Conservation (phyloP, 1,140 invertebrate species). For the Caenorhabditis tropicalis region DNA sequence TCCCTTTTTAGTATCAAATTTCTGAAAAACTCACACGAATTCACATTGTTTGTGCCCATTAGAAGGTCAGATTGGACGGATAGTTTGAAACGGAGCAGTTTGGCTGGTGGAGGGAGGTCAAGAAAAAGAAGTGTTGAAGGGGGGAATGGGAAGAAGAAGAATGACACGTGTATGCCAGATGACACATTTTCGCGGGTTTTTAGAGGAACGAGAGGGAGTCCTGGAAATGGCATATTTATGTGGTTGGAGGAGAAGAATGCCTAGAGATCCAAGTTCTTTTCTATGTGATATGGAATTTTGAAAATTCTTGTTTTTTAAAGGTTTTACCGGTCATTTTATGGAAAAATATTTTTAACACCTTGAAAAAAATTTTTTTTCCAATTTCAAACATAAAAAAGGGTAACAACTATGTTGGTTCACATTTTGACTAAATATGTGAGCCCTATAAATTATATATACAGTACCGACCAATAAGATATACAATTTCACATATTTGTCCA, state of each 20-base stretch:
- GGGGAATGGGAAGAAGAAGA: background rate
- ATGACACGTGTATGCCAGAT: slow-evolving; percentile 26
- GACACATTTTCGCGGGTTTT: background rate
- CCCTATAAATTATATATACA: too few species aligned
- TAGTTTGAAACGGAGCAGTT: slow-evolving; percentile 29
- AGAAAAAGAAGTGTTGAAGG: background rate
- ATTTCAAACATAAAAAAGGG: too few species aligned
- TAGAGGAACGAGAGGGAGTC: background rate
- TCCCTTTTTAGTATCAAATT: background rate
- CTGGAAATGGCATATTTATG: slow-evolving; percentile 29
- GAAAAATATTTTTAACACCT: too few species aligned
- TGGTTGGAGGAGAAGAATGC: background rate
- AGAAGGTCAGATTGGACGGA: slow-evolving; percentile 22
- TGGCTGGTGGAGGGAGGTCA: background rate
- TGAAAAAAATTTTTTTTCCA: background rate
- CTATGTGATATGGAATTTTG: background rate
- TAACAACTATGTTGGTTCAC: too few species aligned
- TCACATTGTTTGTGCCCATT: slow-evolving; percentile 35
- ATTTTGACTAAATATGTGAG: too few species aligned
- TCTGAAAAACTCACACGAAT: slow-evolving; percentile 27
- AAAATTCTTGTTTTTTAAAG: background rate
- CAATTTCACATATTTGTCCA: too few species aligned
- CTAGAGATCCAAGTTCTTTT: background rate
- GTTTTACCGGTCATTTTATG: too few species aligned
- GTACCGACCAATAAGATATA: too few species aligned